Evolutionary conservation across 2,888 invertebrate species (phyloP), one percentile per base, ranked within the genome.

Genomic region (Drosophila stalkeri): DNA sequence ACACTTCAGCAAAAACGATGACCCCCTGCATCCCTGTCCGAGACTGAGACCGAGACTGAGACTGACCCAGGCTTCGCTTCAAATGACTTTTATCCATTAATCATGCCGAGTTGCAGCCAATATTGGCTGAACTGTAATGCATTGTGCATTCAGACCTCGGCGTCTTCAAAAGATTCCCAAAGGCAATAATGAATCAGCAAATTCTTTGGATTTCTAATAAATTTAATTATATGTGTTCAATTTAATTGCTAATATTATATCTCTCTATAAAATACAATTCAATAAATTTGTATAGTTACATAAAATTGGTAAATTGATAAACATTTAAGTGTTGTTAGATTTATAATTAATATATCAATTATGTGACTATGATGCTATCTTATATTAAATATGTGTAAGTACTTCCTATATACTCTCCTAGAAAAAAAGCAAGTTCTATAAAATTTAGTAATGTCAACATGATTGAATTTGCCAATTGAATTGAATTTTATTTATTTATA

Each of bases 51-150:
- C 23, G 14, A 14, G 37, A 18, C 27, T 44, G 41, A 7, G 33
- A 23, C 39, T 23, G 33, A 43, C 20, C 56, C 43, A 35, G 23
- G 61, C 68, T 33, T 51, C n/a, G 41, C 2, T 3, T 62, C 37
- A 18, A 52, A 39, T 55, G 43, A 59, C 76, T 68, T 49, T 56
- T 62, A 78, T 62, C 72, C 75, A 90, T 84, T 84, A 84, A 84
- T 84, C 84, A 84, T 83, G 51, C 59, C 64, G 51, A 46, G 60
- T 64, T 86, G 82, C 82, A 74, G 66, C 64, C 62, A 69, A 61
- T 59, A 70, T 82, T 31, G 59, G 54, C 63, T 64, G 16, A 54
- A 51, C 68, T 72, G 64, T 79, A 79, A 73, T 85, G 82, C 75
- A 89, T 59, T 39, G 49, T 88, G 89, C 89, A 88, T 20, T 35